Base-by-base conservation (phyloP, 2,113 vertebrate genomes). In the Corvus cornix region DNA sequence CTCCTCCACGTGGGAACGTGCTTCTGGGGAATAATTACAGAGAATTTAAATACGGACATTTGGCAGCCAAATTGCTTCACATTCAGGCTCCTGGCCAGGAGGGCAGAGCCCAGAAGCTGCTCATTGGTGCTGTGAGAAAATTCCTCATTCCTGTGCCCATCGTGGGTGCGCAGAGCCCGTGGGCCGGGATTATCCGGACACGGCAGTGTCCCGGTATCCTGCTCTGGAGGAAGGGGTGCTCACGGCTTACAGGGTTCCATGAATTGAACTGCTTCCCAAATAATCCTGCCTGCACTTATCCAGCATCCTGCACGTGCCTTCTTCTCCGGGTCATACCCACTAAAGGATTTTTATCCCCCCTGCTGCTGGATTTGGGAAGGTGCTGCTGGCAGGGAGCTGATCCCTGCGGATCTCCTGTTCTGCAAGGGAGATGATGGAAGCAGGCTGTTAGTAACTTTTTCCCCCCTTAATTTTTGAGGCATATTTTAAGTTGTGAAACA, bases 1-100 rank as follows among this genome's bases (percentile, higher is more conserved):
- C 95, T 88, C 37, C 84, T 87, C 95, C 92, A 91, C 28, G 39
- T 93, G 95, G 93, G 93, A 96, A 96, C 1, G 3, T 0, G 33
- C 79, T 94, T 11, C 91, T 74, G 84, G 74, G 85, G 90, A 87
- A 90, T 91, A 94, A 96, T 96, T 90, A 67, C 67, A 41, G 52
- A 53, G 66, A 88, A 55, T 92, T 96, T 77, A 90, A 91, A 86
- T 35, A 35, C 78, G 24, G 91, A 87, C 2, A 1, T 77, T 92
- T 31, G 1, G 93, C 90, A 90, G 95, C 83, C 92, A 94, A 88
- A 93, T 92, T 96, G 85, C 92, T 95, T 86, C 96, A 95, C 35
- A 12, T 53, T 55, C 92, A 63, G 95, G 95, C 93, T 39, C 12
- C 44, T 10, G 66, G 93, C 95, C 93, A 96, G 76, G 30, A 74